Percentiles rank a stretch among this genome's conserved stretches.
Evolutionary conservation across 2,113 vertebrate genomes (phyloP).

Genomic region (Falcunculus frontatus): DNA sequence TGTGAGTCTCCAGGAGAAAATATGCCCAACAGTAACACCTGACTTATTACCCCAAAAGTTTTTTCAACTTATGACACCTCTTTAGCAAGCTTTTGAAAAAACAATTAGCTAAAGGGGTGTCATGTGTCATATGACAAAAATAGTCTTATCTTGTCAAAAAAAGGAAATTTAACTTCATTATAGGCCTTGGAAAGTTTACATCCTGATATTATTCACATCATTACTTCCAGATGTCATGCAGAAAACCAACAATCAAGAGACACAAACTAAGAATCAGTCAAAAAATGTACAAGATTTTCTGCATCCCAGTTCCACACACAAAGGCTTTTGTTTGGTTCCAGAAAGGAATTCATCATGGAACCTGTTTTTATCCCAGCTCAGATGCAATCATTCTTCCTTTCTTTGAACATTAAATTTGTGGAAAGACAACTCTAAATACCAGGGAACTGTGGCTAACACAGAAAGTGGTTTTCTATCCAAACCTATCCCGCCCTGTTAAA

Average conservation of each 20-base stretch:
- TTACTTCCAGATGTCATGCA: slow-evolving; percentile 2
- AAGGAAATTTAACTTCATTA: not conserved
- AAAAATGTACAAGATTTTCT: not conserved
- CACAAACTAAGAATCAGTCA: not conserved
- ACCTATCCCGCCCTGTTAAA: not conserved
- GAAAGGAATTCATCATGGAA: not conserved
- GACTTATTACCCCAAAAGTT: not conserved
- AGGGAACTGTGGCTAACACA: not conserved
- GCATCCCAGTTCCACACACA: not conserved
- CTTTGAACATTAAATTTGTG: slow-evolving; percentile 2
- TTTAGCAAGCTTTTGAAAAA: not conserved
- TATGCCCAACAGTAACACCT: not conserved
- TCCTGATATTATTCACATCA: not conserved
- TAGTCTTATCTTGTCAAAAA: not conserved
- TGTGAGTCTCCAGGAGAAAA: not conserved
- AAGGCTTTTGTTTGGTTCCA: not conserved
- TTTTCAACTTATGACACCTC: not conserved
- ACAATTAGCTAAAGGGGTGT: not conserved
- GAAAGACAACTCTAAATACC: not conserved
- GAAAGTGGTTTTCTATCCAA: not conserved
- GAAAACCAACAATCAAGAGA: slow-evolving; percentile 6
- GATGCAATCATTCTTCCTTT: not conserved
- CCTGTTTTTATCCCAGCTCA: not conserved
- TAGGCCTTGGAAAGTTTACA: not conserved
- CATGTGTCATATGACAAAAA: not conserved